Percentiles rank a stretch among this genome's conserved stretches.
phyloP scores from a whole-genome alignment of 2,888 invertebrate genomes.

The Ypsolopha scabrella region DNA sequence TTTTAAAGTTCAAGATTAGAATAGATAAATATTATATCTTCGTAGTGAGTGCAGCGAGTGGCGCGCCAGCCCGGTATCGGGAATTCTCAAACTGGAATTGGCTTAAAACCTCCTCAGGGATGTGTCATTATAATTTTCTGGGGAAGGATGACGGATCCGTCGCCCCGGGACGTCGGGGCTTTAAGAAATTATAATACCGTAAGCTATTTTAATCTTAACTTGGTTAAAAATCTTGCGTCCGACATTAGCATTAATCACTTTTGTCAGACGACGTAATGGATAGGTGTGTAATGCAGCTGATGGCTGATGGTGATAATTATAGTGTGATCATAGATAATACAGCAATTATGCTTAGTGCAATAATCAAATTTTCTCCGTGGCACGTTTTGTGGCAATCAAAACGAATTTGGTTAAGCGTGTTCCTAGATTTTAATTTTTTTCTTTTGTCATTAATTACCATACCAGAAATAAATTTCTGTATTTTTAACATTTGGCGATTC shows the following conservation, averaged over 20 bases:
- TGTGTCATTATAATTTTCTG: slow-evolving; percentile 66
- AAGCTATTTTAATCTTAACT: slow-evolving; percentile 70
- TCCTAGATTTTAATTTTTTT: too few species aligned
- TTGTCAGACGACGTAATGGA: slow-evolving; percentile 63
- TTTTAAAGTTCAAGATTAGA: too few species aligned
- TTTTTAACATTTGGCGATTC: too few species aligned
- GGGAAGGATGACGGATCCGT: slow-evolving; percentile 65
- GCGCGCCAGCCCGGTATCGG: slow-evolving; percentile 1
- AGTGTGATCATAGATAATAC: background rate
- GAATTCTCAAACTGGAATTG: slow-evolving; percentile 44
- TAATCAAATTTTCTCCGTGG: background rate
- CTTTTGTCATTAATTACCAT: too few species aligned
- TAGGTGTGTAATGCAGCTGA: slow-evolving; percentile 31
- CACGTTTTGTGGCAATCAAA: too few species aligned
- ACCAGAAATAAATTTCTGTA: too few species aligned
- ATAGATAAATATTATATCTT: too few species aligned
- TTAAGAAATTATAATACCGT: slow-evolving; percentile 54
- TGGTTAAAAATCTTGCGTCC: slow-evolving; percentile 69
- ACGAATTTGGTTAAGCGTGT: too few species aligned
- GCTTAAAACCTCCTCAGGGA: slow-evolving; percentile 62
- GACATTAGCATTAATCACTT: slow-evolving; percentile 66
- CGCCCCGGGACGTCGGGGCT: slow-evolving; percentile 39
- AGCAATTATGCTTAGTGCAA: too few species aligned
- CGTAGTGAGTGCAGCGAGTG: background rate
- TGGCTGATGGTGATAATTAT: background rate